Conservation (phyloP, 2,113 vertebrate genomes). For the Gopherus flavomarginatus region DNA sequence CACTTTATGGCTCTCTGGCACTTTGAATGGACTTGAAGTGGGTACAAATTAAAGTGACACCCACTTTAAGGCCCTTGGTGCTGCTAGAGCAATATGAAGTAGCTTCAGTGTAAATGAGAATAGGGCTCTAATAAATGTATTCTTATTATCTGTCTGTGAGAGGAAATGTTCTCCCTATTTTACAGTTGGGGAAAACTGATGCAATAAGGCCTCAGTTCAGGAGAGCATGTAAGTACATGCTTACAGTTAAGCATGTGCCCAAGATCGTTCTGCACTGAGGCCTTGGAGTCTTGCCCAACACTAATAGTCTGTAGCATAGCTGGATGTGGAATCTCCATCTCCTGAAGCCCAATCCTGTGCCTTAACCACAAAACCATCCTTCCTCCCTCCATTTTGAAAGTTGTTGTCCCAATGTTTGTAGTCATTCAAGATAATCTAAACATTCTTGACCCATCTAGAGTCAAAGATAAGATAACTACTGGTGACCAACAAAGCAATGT, state of each 20-base stretch:
- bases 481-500: background rate
- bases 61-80: background rate
- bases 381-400: background rate
- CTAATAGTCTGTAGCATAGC: conserved; percentile 41
- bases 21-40: background rate
- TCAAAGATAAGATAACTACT: background rate
- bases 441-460: background rate
- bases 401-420: background rate
- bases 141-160: background rate
- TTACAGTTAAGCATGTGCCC: background rate
- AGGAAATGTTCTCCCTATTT: background rate
- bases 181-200: background rate
- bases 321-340: background rate
- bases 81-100: background rate
- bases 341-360: background rate
- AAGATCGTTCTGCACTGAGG: conserved; percentile 34
- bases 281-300: background rate
- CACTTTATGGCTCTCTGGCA: background rate
- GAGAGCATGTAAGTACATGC: conserved; percentile 12
- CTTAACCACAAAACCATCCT: background rate
- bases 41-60: background rate
- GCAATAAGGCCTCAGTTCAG: background rate
- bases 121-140: background rate
- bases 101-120: background rate
- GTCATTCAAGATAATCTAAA: background rate